These are phyloP conservation scores for Aporophyla nigra DNA, from an alignment of 2,888 invertebrate species.

Conservation along the genomic window DNA sequence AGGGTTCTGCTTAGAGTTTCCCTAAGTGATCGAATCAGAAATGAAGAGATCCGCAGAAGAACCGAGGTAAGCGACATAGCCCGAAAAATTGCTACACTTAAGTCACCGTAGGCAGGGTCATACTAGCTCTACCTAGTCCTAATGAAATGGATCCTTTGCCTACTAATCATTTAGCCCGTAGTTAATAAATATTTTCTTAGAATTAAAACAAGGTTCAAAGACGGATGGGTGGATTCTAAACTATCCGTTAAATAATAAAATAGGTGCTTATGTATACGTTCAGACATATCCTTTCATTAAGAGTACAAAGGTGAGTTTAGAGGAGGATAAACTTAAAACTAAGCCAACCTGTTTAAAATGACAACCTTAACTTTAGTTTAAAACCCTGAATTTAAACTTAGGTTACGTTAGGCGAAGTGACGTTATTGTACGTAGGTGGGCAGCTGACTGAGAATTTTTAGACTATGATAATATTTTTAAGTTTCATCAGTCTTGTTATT, in stretches of 20 bases:
- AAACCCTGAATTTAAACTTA: constrained; percentile 18
- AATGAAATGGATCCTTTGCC: not conserved
- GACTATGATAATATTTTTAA: not conserved
- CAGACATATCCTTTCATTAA: constrained; percentile 52
- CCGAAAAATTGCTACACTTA: no score
- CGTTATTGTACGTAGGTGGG: not conserved
- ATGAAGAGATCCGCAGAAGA: no score
- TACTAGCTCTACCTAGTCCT: not conserved
- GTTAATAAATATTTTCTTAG: constrained; percentile 6
- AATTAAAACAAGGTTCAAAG: constrained; percentile 4
- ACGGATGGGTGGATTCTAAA: constrained; percentile 20
- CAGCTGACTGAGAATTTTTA: not conserved
- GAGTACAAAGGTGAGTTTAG: constrained; percentile 42
- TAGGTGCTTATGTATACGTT: constrained; percentile 7
- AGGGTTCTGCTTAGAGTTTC: no score
- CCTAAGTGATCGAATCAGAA: no score
- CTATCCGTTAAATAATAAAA: constrained; percentile 38
- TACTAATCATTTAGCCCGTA: not conserved
- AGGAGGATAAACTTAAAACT: constrained; percentile 57
- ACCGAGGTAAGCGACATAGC: no score
- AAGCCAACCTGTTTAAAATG: constrained; percentile 61
- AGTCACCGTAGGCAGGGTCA: no score
- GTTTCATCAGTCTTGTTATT: not conserved
- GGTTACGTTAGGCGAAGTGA: constrained; percentile 42
- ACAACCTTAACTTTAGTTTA: constrained; percentile 55